Base-by-base conservation (phyloP, 1,140 invertebrate species). In the Drosophila sulfurigaster region DNA sequence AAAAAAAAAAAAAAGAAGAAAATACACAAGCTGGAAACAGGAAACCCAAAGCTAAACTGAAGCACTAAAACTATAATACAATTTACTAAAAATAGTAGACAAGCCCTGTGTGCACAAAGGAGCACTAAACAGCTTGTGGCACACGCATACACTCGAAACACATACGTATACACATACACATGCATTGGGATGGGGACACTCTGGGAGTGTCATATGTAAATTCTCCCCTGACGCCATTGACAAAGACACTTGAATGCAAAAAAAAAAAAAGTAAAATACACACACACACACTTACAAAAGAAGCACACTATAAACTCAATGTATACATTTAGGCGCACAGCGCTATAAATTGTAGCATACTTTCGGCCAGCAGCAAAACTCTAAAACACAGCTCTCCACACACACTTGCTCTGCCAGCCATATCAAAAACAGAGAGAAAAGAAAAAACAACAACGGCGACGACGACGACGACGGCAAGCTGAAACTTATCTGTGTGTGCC, bases 31-130 rank as follows among this genome's bases (percentile, higher is more conserved):
- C 73, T 63, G 25, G 5, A 54, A 62, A 32, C 28, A 62, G 45
- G 13, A 54, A 65, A 65, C 51, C 62, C 38, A 73, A 82, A 74
- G 67, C 72, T 67, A 78, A 83, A 60, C 69, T 74, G 67, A 74
- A 65, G 77, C 82, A 87, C 78, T 89, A 89, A 88, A 88, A 88
- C 83, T 88, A 88, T 88, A 88, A 89, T 89, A 88, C 83, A 88
- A 88, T 89, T 83, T 88, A 83, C 82, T 88, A 87, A 88, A 88
- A 89, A 89, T 89, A 78, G 79, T 87, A 83, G 74, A 87, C 66
- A 78, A 66, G 30, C 52, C 57, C 66, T 73, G 67, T 73, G 67
- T 83, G 81, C 82, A 81, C 81, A 83, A 80, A 83, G 75, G 81
- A 83, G 77, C 81, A 83, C 81, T 86, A 86, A 86, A 75, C 73